These are phyloP conservation scores for Paradisaea rubra DNA, from an alignment of 2,113 vertebrate species.

Conservation along the genomic window DNA sequence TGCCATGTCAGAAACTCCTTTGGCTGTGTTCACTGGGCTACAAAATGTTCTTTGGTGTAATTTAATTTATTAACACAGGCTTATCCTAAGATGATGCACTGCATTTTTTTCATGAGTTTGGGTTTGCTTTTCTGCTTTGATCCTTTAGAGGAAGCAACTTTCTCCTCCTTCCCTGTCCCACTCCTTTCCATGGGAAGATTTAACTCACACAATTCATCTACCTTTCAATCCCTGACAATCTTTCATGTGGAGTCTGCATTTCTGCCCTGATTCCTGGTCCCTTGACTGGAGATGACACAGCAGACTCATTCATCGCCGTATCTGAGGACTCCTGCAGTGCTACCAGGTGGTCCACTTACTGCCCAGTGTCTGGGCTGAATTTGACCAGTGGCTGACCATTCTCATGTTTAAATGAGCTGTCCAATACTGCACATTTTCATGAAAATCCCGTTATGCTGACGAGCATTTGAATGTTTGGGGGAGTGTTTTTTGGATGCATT, in stretches of 20 bases:
- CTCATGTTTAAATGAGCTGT: background rate
- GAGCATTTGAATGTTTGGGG: background rate
- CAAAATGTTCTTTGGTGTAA: background rate
- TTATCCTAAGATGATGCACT: background rate
- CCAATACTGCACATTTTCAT: background rate
- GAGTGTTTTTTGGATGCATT: background rate
- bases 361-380: background rate
- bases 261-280: background rate
- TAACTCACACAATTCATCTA: background rate
- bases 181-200: background rate
- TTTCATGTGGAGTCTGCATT: background rate
- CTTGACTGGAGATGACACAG: background rate
- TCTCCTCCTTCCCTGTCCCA: background rate
- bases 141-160: background rate
- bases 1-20: background rate
- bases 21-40: background rate
- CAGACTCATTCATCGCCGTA: background rate
- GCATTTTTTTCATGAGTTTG: background rate
- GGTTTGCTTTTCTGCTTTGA: constrained; percentile 12
- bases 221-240: background rate
- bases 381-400: background rate
- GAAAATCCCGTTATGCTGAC: background rate
- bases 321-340: background rate
- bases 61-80: background rate
- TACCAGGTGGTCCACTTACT: background rate